phyloP scores from a whole-genome alignment of 2,888 invertebrate genomes.

The Lampropteryx suffumata region DNA sequence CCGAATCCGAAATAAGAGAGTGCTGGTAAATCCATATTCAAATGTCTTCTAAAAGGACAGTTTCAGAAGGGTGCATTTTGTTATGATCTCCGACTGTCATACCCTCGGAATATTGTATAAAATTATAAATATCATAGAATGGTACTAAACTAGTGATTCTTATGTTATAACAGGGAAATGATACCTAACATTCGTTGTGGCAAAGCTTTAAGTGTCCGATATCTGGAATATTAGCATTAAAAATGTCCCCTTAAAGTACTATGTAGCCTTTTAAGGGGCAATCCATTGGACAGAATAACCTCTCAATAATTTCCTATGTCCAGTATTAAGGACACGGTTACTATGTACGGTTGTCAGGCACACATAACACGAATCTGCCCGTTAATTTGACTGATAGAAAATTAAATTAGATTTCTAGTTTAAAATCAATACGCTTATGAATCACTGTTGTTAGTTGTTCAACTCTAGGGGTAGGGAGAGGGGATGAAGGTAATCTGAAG shows the following conservation, averaged over 20 bases:
- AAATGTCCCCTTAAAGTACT: constrained; percentile 22
- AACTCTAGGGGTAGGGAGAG: constrained; percentile 23
- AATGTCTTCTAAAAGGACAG: constrained; percentile 27
- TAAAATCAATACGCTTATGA: constrained; percentile 41
- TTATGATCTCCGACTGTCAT: constrained; percentile 23
- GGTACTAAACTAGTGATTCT: constrained; percentile 42
- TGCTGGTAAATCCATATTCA: constrained; percentile 1
- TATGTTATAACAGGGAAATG: constrained; percentile 48
- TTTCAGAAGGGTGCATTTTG: constrained; percentile 29
- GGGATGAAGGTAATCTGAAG: constrained; percentile 14
- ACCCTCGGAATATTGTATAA: constrained; percentile 32
- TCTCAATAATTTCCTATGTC: neutral
- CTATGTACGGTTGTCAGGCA: constrained; percentile 21
- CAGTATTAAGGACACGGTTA: neutral
- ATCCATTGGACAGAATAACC: neutral
- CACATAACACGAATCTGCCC: constrained; percentile 32
- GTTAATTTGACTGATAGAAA: constrained; percentile 31
- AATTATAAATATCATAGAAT: constrained; percentile 31
- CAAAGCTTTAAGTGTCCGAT: constrained; percentile 44
- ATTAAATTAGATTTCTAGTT: constrained; percentile 18
- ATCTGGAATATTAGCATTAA: constrained; percentile 19
- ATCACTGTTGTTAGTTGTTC: constrained; percentile 45
- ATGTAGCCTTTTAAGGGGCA: constrained; percentile 15
- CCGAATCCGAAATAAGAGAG: constrained; percentile 13
- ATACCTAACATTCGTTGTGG: constrained; percentile 48